A percentile compares a stretch with the other conserved stretches of the same genome.
Conservation (phyloP, 2,113 vertebrate genomes). For the Alethe castanea region DNA sequence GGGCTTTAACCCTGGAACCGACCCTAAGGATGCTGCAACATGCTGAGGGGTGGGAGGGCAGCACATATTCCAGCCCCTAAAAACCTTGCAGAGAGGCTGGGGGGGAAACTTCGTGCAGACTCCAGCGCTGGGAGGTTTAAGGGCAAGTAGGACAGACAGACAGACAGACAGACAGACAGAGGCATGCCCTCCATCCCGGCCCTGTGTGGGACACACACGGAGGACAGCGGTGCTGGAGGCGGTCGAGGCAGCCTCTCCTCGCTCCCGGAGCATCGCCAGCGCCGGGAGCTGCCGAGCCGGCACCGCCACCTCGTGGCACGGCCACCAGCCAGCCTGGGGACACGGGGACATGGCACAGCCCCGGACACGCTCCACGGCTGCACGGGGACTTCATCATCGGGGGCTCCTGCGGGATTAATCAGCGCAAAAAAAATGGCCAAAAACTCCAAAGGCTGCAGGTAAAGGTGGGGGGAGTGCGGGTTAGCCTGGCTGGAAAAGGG, state of each 20-base stretch:
- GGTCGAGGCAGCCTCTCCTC: neutral
- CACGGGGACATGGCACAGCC: rapidly evolving
- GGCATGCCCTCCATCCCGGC: too few species aligned
- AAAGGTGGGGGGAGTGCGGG: rapidly evolving
- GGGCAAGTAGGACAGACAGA: neutral
- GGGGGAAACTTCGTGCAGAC: rapidly evolving
- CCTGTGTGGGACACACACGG: rapidly evolving
- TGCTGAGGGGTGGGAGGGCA: rapidly evolving
- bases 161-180: neutral
- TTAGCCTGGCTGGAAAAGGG: neutral
- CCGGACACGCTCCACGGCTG: rapidly evolving
- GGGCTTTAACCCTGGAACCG: neutral
- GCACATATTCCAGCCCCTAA: neutral
- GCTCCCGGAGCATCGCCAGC: rapidly evolving
- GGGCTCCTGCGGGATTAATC: neutral
- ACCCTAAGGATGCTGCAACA: neutral
- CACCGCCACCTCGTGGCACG: slow-evolving; percentile 12
- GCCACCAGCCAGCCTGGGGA: neutral
- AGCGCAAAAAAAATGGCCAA: rapidly evolving
- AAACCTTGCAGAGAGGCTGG: neutral
- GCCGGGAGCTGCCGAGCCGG: neutral
- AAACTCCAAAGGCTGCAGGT: neutral
- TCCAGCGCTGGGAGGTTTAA: too few species aligned
- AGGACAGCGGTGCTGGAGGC: neutral
- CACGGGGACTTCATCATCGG: neutral